Evolutionary conservation across 2,888 invertebrate species (phyloP).

Genomic region (Drosophila niveifrons): DNA sequence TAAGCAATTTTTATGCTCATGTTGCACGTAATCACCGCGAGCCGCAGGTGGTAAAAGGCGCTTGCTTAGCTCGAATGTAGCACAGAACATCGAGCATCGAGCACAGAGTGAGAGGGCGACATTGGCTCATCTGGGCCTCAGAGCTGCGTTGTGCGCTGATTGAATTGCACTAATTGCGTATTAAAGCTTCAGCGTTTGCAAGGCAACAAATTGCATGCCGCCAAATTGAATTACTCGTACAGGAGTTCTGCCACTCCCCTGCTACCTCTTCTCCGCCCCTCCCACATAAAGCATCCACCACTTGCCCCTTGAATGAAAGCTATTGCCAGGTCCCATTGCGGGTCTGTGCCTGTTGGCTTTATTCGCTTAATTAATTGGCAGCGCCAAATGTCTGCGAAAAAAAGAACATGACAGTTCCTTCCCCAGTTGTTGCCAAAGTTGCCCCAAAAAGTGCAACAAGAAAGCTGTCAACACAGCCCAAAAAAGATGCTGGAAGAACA

Average conservation of each 20-base stretch:
- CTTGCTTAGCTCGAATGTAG: constrained; percentile 30
- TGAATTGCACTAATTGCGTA: constrained; percentile 82
- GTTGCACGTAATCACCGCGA: constrained; percentile 83
- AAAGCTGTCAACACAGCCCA: constrained; percentile 71
- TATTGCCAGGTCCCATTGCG: constrained; percentile 49
- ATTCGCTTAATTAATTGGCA: constrained; percentile 83
- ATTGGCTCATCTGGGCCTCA: constrained; percentile 47
- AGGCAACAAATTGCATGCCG: constrained; percentile 69
- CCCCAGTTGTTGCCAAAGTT: neutral
- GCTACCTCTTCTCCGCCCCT: neutral
- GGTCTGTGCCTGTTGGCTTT: constrained; percentile 73
- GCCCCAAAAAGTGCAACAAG: constrained; percentile 60
- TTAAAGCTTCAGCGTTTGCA: constrained; percentile 72
- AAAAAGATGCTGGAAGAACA: constrained; percentile 21
- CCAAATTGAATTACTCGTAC: constrained; percentile 73
- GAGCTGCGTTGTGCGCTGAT: constrained; percentile 65
- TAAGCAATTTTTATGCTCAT: constrained; percentile 79
- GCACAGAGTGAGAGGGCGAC: neutral
- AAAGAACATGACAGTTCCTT: constrained; percentile 50
- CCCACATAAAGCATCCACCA: neutral
- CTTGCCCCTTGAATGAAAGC: constrained; percentile 49
- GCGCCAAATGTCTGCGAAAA: constrained; percentile 64
- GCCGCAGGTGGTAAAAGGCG: constrained; percentile 83
- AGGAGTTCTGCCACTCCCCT: constrained; percentile 34
- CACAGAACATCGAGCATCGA: neutral